Percentiles rank a stretch among this genome's conserved stretches.
Evolutionary conservation across 1,140 invertebrate genomes (phyloP).

Genomic region (Procambarus virginalis): DNA sequence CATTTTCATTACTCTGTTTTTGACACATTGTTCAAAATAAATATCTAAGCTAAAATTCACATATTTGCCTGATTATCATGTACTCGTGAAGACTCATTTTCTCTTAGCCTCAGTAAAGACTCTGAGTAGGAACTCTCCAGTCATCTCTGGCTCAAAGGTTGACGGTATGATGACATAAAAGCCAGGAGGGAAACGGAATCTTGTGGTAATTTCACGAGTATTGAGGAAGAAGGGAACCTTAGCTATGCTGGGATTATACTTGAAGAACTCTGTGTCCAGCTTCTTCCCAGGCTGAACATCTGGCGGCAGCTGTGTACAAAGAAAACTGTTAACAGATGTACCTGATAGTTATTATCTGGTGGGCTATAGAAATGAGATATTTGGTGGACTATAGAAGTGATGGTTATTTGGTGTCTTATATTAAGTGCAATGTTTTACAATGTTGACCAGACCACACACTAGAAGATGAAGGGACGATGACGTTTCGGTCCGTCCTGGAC

Average conservation of each 20-base stretch:
- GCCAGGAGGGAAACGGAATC: conserved; percentile 61
- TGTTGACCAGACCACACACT: no score
- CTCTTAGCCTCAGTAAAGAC: conserved; percentile 74
- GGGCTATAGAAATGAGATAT: no score
- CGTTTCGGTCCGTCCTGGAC: no score
- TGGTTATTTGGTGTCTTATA: no score
- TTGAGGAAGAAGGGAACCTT: conserved; percentile 88
- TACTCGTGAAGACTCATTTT: neutral
- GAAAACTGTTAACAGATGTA: neutral
- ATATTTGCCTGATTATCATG: no score
- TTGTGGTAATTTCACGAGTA: conserved; percentile 59
- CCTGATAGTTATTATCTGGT: no score
- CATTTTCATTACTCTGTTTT: no score
- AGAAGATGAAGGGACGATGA: no score
- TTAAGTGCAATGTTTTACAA: no score
- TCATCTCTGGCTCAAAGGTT: conserved; percentile 76
- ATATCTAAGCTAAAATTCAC: no score
- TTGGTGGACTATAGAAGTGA: no score
- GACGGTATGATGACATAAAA: conserved; percentile 78
- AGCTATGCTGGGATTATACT: conserved; percentile 93
- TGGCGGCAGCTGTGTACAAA: conserved; percentile 37
- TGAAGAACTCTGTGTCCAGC: conserved; percentile 93
- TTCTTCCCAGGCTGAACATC: conserved; percentile 76
- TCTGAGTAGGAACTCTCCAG: conserved; percentile 77
- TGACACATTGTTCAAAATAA: no score